These are phyloP conservation scores for Craseonycteris thonglongyai DNA, from an alignment of 2,113 vertebrate species.

Conservation along the genomic window DNA sequence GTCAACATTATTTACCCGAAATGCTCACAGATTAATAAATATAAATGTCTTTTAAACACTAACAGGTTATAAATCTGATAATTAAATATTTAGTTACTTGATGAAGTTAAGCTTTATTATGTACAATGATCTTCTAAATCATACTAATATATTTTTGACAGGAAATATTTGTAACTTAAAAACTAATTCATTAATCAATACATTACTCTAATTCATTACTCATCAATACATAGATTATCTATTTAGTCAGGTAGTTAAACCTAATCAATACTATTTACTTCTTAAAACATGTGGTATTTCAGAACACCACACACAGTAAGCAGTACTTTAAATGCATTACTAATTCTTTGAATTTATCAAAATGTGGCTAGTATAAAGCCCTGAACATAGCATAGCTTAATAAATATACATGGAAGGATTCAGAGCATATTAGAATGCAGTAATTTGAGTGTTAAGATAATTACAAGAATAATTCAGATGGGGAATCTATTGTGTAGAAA, in stretches of 20 bases:
- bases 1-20: neutral
- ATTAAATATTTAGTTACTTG: neutral
- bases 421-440: neutral
- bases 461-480: neutral
- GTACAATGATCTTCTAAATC: neutral
- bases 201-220: no score
- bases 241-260: neutral
- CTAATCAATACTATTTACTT: neutral
- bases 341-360: neutral
- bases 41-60: neutral
- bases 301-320: neutral
- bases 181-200: slow-evolving; percentile 28
- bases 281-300: slow-evolving; percentile 19
- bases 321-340: neutral
- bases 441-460: neutral
- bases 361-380: neutral
- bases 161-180: slow-evolving; percentile 30
- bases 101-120: neutral
- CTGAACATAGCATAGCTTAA: neutral
- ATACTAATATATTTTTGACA: neutral
- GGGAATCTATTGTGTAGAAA: neutral
- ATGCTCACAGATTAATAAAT: slow-evolving; percentile 4
- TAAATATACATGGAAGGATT: neutral
- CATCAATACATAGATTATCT: slow-evolving; percentile 25
- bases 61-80: neutral